A percentile compares a stretch with the other conserved stretches of the same genome.
Evolutionary conservation across 2,888 invertebrate species (phyloP).

Genomic region (Torymus auratus): DNA sequence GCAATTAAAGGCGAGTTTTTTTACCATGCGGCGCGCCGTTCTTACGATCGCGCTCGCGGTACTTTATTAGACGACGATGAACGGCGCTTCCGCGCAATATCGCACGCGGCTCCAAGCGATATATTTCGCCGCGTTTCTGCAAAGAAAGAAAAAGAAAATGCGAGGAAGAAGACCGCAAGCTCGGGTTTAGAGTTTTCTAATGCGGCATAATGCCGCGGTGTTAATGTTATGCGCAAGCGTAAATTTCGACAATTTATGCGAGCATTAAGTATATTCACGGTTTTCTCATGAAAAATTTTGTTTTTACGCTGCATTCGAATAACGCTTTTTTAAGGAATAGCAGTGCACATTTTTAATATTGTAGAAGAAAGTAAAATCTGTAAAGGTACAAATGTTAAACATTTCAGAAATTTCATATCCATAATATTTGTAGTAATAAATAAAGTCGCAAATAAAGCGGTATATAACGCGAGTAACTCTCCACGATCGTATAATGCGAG

Average conservation of each 20-base stretch:
- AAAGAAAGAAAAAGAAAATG: not conserved
- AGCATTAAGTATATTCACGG: too few relatives aligned
- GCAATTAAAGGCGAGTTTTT: constrained; percentile 39
- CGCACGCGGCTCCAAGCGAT: constrained; percentile 16
- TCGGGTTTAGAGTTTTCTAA: constrained; percentile 25
- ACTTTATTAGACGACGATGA: constrained; percentile 46
- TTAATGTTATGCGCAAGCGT: constrained; percentile 7
- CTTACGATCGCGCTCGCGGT: constrained; percentile 24
- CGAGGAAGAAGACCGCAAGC: not conserved
- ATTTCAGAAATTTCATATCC: too few relatives aligned
- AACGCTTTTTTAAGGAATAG: too few relatives aligned
- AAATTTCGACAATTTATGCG: constrained; percentile 1
- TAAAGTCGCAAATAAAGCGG: not conserved
- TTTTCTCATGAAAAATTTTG: too few relatives aligned
- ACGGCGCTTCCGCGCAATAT: constrained; percentile 50
- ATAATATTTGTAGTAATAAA: too few relatives aligned
- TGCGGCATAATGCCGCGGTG: constrained; percentile 8
- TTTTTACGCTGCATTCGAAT: too few relatives aligned
- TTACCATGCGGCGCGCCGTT: not conserved
- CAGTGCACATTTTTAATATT: too few relatives aligned
- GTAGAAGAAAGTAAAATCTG: too few relatives aligned
- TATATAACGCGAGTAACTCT: not conserved
- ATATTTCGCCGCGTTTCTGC: constrained; percentile 19
- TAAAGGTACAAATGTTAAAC: too few relatives aligned
- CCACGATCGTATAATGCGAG: constrained; percentile 9